phyloP scores from a whole-genome alignment of 2,888 invertebrate species.

The Xanthostigma xanthostigma region DNA sequence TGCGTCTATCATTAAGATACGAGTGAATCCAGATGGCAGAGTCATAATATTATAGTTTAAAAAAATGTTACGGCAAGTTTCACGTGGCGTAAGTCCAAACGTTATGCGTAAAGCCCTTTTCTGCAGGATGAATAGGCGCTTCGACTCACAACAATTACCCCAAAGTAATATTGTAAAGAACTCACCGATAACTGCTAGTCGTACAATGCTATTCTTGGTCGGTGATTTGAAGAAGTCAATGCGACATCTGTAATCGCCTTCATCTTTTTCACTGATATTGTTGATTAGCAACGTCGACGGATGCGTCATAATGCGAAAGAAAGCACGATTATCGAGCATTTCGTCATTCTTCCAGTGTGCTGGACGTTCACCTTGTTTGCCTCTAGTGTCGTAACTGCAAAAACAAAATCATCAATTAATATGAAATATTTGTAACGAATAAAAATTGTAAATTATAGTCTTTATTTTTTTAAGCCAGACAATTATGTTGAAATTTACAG shows the following conservation, averaged over 20 bases:
- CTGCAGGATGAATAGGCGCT: no score
- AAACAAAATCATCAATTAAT: conserved; percentile 15
- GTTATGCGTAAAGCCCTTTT: no score
- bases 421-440: neutral
- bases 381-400: conserved; percentile 56
- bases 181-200: conserved; percentile 62
- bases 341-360: conserved; percentile 58
- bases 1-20: no score
- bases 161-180: no score
- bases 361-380: conserved; percentile 36
- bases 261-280: conserved; percentile 47
- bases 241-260: conserved; percentile 64
- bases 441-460: no score
- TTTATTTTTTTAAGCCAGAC: no score
- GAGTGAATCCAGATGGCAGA: no score
- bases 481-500: no score
- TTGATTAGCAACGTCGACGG: conserved; percentile 54
- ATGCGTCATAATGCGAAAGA: conserved; percentile 50
- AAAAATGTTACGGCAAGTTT: no score
- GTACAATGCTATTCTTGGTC: conserved; percentile 58
- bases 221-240: conserved; percentile 70
- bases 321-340: conserved; percentile 47
- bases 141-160: no score
- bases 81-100: no score
- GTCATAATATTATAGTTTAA: no score